Conservation (phyloP, 2,113 vertebrate genomes). For the Xerus inauris region DNA sequence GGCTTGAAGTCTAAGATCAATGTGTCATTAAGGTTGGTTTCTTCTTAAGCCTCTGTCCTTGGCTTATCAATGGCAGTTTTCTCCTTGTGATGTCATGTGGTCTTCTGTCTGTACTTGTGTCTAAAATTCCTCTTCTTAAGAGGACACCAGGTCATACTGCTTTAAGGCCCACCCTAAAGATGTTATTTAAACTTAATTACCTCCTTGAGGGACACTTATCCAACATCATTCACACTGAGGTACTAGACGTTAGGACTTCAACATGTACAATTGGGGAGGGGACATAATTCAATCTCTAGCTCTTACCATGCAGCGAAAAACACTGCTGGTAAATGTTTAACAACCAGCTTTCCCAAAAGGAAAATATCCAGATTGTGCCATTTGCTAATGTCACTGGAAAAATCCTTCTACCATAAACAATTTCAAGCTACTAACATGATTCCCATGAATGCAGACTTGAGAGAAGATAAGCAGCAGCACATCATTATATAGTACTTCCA, state of each 20-base stretch:
- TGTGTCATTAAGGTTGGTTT: neutral
- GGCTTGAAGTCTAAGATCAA: neutral
- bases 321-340: neutral
- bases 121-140: neutral
- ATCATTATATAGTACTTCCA: neutral
- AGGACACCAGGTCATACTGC: neutral
- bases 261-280: neutral
- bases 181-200: neutral
- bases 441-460: neutral
- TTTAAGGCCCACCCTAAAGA: neutral
- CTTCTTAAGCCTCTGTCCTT: neutral
- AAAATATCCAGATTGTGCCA: neutral
- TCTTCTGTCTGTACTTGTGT: neutral
- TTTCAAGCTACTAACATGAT: neutral
- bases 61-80: neutral
- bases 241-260: neutral
- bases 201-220: neutral
- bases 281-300: neutral
- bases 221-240: neutral
- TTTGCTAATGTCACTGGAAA: neutral
- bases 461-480: neutral
- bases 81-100: neutral
- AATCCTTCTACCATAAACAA: neutral
- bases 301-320: neutral
- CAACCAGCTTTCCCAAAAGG: neutral